Base-by-base conservation (phyloP, 2,888 invertebrate genomes). In the Anagyrus pseudococci region DNA sequence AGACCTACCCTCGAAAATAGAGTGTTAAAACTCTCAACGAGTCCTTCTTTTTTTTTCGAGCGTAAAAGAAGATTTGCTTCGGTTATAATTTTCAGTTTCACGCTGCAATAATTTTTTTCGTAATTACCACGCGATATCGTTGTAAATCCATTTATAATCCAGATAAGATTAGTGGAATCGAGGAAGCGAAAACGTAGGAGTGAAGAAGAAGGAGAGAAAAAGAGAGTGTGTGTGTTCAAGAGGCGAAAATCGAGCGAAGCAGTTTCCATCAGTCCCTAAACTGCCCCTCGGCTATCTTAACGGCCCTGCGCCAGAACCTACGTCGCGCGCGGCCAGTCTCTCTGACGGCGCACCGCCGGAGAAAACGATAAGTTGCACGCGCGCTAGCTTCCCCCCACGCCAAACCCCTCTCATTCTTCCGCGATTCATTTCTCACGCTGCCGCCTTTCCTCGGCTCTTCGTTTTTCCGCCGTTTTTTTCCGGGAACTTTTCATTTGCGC, bases 251-350 rank as follows among this genome's bases (percentile, higher is more conserved):
- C 20, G 44, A 68, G 71, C 71, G 70, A 37, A 15, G 72, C 71
- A 69, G 73, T 73, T 74, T 73, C 74, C 71, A 72, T 75, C 72
- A 71, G 41, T 20, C 58, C 66, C 66, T 68, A 67, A 70, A 70
- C 68, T 67, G 65, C 66, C 46, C 50, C 48, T 29, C 43, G 52
- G 58, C 67, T 69, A 68, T 68, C 69, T 68, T 68, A 70, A 67
- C 67, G 66, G 66, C 62, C 60, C 67, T 62, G 26, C 19, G 22
- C 22, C 20, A 13, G 57, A 10, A 37, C 33, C 3, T 15, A 37
- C 33, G 8, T 44, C 26, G 20, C 7, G 8, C 26, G n/a, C n/a
- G n/a, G n/a, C n/a, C n/a, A n/a, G n/a, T n/a, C n/a, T n/a, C n/a
- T n/a, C n/a, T n/a, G n/a, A n/a, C n/a, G n/a, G n/a, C n/a, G n/a